Conservation (phyloP, 2,888 invertebrate species). For the Drepana falcataria region DNA sequence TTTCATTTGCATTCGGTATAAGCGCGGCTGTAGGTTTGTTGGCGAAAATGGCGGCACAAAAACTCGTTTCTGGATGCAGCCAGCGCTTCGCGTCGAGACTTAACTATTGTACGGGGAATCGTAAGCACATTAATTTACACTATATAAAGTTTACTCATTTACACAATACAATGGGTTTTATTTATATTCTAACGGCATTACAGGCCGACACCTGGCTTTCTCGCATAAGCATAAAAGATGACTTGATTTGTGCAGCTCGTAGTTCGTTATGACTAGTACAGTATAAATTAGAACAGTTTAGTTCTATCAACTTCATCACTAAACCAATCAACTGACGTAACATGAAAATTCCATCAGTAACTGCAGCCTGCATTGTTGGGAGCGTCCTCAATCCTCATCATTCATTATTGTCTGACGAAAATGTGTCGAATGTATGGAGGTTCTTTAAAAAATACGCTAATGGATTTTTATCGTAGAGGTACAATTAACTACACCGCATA, state of each 20-base stretch:
- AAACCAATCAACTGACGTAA: not conserved
- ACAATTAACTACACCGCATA: no score
- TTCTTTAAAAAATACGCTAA: not conserved
- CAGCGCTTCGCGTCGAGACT: slow-evolving; percentile 18
- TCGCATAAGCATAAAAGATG: slow-evolving; percentile 11
- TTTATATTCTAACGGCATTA: slow-evolving; percentile 43
- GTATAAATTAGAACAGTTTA: no score
- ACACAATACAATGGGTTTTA: slow-evolving; percentile 31
- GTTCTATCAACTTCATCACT: no score
- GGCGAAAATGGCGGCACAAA: slow-evolving; percentile 23
- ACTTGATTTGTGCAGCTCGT: slow-evolving; percentile 18
- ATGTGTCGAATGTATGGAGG: not conserved
- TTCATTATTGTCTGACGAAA: not conserved
- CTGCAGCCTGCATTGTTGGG: not conserved
- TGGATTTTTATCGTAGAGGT: no score
- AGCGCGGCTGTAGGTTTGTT: slow-evolving; percentile 11
- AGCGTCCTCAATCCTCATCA: not conserved
- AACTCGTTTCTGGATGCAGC: slow-evolving; percentile 26
- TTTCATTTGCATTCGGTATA: not conserved
- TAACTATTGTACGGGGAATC: slow-evolving; percentile 26
- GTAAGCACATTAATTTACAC: slow-evolving; percentile 1
- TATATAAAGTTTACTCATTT: slow-evolving; percentile 10
- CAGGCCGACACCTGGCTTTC: slow-evolving; percentile 33
- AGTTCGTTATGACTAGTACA: not conserved
- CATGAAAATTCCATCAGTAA: not conserved